Evolutionary conservation across 2,888 invertebrate species (phyloP).

Genomic region (Drosophila lacicola): DNA sequence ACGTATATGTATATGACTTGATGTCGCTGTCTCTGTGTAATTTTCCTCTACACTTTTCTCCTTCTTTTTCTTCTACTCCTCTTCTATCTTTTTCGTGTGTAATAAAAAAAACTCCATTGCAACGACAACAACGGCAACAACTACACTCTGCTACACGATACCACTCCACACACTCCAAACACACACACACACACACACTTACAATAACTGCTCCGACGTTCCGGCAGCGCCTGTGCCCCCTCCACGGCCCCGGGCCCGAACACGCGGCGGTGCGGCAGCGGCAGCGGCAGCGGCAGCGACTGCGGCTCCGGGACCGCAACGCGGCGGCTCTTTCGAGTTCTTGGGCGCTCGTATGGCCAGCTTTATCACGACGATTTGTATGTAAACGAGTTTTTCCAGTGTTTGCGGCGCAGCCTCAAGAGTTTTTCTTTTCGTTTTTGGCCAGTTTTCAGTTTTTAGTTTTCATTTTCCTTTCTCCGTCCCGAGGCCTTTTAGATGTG

Average conservation of each 20-base stretch:
- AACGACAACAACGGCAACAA: conserved; percentile 48
- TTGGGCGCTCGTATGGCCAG: conserved; percentile 84
- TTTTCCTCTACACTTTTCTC: conserved; percentile 73
- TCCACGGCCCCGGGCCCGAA: conserved; percentile 63
- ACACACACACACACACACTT: conserved; percentile 10
- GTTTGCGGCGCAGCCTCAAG: conserved; percentile 30
- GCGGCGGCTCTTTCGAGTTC: conserved; percentile 83
- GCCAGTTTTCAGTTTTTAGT: conserved; percentile 61
- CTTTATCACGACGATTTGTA: conserved; percentile 84
- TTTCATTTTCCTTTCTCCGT: conserved; percentile 74
- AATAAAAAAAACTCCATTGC: conserved; percentile 53
- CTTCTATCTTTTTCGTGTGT: conserved; percentile 47
- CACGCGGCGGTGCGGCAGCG: conserved; percentile 37
- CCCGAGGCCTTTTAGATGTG: conserved; percentile 47
- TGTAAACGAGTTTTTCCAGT: conserved; percentile 84
- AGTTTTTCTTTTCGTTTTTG: conserved; percentile 64
- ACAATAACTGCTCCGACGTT: conserved; percentile 31
- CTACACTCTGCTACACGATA: conserved; percentile 25
- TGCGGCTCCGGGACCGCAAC: conserved; percentile 60
- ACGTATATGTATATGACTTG: conserved; percentile 47
- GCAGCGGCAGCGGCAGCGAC: conserved; percentile 18
- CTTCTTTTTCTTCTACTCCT: conserved; percentile 57
- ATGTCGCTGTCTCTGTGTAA: conserved; percentile 69
- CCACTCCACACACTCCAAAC: conserved; percentile 12
- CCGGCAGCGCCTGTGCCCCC: conserved; percentile 50